A percentile compares a stretch with the other conserved stretches of the same genome.
Evolutionary conservation across 1,140 invertebrate genomes (phyloP).

Genomic region (Neotoxoptera formosana): DNA sequence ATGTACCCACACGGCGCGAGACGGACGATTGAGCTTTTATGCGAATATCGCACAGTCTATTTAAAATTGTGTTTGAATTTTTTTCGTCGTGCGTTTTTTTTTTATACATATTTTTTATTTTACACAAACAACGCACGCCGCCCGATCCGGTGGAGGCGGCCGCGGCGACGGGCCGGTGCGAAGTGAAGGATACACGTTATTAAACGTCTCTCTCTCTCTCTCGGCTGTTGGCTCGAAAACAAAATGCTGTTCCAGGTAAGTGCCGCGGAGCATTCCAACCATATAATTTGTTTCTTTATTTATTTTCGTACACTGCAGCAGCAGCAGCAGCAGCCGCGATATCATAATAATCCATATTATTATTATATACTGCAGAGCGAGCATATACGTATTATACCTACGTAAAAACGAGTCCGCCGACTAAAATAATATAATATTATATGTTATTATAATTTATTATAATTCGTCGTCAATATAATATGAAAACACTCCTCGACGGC

Average conservation of each 20-base stretch:
- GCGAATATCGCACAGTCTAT: constrained; percentile 5
- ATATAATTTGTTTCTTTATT: constrained; percentile 40
- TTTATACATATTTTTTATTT: too few relatives aligned
- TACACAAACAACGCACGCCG: not conserved
- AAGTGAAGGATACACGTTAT: constrained; percentile 45
- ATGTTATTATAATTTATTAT: not conserved
- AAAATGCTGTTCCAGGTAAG: constrained; percentile 46
- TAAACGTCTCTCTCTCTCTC: constrained; percentile 33
- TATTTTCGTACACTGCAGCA: not conserved
- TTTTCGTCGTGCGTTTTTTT: not conserved
- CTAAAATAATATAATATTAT: not conserved
- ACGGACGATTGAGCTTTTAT: constrained; percentile 24
- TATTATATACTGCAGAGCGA: not conserved
- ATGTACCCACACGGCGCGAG: not conserved
- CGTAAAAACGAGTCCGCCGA: not conserved
- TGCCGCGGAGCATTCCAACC: constrained; percentile 39
- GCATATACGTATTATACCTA: not conserved
- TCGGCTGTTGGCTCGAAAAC: constrained; percentile 30
- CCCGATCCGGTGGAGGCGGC: not conserved
- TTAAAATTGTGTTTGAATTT: constrained; percentile 25
- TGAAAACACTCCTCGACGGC: not conserved
- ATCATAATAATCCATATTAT: not conserved
- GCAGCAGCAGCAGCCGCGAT: not conserved
- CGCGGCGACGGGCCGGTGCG: not conserved
- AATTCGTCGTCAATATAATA: not conserved